These are phyloP conservation scores for Callionymus lyra DNA, from an alignment of 2,113 vertebrate genomes.

Conservation along the genomic window DNA sequence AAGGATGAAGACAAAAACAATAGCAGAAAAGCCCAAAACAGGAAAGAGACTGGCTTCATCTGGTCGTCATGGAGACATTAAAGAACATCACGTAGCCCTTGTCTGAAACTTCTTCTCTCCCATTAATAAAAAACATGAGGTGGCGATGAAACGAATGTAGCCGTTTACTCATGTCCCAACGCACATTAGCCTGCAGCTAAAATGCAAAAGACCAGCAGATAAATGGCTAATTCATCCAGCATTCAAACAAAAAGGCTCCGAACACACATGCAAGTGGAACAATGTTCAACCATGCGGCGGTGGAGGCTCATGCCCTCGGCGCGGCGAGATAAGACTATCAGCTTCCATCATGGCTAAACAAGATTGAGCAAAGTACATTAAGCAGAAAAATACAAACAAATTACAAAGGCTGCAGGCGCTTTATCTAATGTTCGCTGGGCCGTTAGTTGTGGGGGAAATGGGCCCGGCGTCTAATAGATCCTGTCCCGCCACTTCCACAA, in stretches of 20 bases:
- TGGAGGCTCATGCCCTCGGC: slow-evolving; percentile 65
- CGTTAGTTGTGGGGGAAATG: slow-evolving; percentile 63
- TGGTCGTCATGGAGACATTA: too few species aligned
- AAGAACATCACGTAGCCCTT: too few species aligned
- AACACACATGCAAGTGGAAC: slow-evolving; percentile 34
- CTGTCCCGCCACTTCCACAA: slow-evolving; percentile 66
- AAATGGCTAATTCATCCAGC: slow-evolving; percentile 23
- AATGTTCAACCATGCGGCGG: slow-evolving; percentile 52
- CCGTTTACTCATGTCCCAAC: background rate
- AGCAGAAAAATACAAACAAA: slow-evolving; percentile 77
- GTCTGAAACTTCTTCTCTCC: too few species aligned
- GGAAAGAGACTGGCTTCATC: too few species aligned
- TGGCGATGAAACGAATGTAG: too few species aligned
- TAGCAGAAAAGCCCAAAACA: too few species aligned
- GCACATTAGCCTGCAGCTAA: slow-evolving; percentile 18
- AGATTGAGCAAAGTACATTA: slow-evolving; percentile 74
- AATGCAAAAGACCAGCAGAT: slow-evolving; percentile 40
- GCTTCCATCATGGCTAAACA: slow-evolving; percentile 73
- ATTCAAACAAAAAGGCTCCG: slow-evolving; percentile 20
- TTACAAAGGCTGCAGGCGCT: slow-evolving; percentile 71
- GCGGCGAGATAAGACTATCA: slow-evolving; percentile 74
- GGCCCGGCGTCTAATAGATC: slow-evolving; percentile 64
- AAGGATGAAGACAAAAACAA: too few species aligned
- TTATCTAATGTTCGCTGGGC: slow-evolving; percentile 69
- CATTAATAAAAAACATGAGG: too few species aligned